Percentiles rank a stretch among this genome's conserved stretches.
These are phyloP conservation scores for Archivesica marissinica DNA, from an alignment of 1,140 invertebrate species.

Conservation along the genomic window DNA sequence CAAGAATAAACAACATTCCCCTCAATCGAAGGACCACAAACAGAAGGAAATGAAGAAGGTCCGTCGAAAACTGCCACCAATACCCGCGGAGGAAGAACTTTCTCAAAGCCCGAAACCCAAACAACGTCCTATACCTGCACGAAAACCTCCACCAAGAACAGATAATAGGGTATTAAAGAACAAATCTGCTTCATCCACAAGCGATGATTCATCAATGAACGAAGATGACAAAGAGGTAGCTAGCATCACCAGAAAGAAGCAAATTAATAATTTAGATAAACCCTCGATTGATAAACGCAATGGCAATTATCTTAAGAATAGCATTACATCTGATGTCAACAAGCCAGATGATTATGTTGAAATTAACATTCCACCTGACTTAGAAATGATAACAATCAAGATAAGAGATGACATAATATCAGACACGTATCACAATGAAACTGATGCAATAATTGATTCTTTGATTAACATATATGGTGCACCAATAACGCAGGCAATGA, in stretches of 20 bases:
- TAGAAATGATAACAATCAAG: conserved; percentile 40
- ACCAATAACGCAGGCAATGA: conserved; percentile 85
- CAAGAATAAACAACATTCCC: conserved; percentile 49
- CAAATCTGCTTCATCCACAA: conserved; percentile 68
- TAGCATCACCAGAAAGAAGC: conserved; percentile 70
- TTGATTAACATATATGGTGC: conserved; percentile 81
- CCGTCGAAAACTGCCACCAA: conserved; percentile 86
- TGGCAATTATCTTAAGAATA: conserved; percentile 69
- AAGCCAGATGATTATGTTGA: conserved; percentile 58
- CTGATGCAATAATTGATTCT: conserved; percentile 80
- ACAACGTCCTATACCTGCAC: conserved; percentile 67
- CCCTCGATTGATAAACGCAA: conserved; percentile 70
- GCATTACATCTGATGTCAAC: conserved; percentile 47
- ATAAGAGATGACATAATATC: conserved; percentile 28
- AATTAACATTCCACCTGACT: conserved; percentile 69
- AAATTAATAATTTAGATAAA: conserved; percentile 71
- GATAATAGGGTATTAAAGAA: conserved; percentile 67
- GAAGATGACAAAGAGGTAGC: conserved; percentile 80
- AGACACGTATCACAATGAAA: conserved; percentile 75
- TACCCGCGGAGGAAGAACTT: conserved; percentile 87
- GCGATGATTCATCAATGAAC: conserved; percentile 77
- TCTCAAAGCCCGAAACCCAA: conserved; percentile 50
- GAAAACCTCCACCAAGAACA: conserved; percentile 83
- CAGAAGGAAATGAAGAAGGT: conserved; percentile 82
- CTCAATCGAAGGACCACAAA: conserved; percentile 54